Percentiles rank a stretch among this genome's conserved stretches.
These are phyloP conservation scores for Poeciliopsis retropinna DNA, from an alignment of 2,113 vertebrate species.

Conservation along the genomic window DNA sequence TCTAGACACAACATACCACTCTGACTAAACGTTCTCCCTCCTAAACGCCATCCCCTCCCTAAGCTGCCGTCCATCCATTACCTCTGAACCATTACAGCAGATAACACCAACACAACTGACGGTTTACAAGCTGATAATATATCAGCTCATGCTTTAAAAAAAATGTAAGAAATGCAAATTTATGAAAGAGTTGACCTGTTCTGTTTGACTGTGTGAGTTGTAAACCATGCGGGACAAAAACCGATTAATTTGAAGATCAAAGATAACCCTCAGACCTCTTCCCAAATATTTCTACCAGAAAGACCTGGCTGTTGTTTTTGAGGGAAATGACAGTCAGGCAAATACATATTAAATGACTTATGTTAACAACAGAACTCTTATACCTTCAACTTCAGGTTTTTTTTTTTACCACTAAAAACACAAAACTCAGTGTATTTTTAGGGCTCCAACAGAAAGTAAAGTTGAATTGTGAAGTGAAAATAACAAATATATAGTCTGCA, in stretches of 20 bases:
- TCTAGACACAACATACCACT: neutral
- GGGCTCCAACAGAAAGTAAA: no score
- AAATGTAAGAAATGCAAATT: slow-evolving; percentile 1
- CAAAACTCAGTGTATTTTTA: no score
- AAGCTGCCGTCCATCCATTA: neutral
- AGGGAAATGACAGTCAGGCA: no score
- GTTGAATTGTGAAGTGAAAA: no score
- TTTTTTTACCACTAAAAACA: no score
- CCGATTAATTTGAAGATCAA: neutral
- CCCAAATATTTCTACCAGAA: neutral
- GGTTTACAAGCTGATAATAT: neutral
- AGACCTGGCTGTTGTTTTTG: neutral
- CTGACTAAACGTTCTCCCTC: neutral
- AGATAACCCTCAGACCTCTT: neutral
- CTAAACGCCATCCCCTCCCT: neutral
- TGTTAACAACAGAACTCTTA: no score
- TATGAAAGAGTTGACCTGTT: neutral
- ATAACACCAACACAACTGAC: neutral
- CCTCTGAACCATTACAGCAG: neutral
- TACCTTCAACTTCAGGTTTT: no score
- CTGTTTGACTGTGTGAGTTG: neutral
- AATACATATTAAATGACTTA: no score
- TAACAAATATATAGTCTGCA: no score
- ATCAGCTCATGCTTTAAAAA: neutral
- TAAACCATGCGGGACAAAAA: neutral